Base-by-base conservation (phyloP, 2,888 invertebrate species). In the Leucophenga montana region DNA sequence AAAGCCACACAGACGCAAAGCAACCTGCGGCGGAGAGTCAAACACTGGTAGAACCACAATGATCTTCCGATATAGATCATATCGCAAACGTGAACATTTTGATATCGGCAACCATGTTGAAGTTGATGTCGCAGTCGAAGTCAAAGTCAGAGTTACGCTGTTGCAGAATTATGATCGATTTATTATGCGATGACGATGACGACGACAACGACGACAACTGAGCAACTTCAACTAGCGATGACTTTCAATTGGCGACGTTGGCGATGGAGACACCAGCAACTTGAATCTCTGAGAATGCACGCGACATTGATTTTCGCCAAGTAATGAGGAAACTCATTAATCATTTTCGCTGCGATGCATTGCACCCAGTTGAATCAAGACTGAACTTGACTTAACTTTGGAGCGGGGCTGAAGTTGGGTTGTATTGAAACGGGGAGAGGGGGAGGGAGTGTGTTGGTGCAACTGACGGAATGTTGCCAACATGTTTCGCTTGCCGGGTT, bases 261-360 rank as follows among this genome's bases (percentile, higher is more conserved):
- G 48, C 22, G 66, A 67, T 70, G 71, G 70, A 20, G 74, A 69
- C 48, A 54, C 70, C 67, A 62, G 56, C 76, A 76, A 80, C 69
- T 75, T 73, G 74, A 76, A 66, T 39, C 11, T 3, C 39, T 39
- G 39, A 39, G 39, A 75, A 78, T 76, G 77, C 77, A 78, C 75
- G 82, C 79, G 85, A 85, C 84, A 84, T 85, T 85, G 85, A 82
- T 82, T 84, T 85, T 79, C 72, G 78, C 78, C 72, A 84, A 81
- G 82, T 85, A 86, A 87, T 87, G 86, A 86, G 85, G 82, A 80
- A 86, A 82, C 86, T 84, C 87, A 86, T 86, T 86, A 86, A 87
- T 86, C 87, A 87, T 86, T 84, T 84, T 81, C 13, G 48, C 62
- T 39, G 57, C 31, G 31, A 31, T 22, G 18, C 50, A 4, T n/a